Percentiles rank a stretch among this genome's conserved stretches.
Conservation (phyloP, 2,888 invertebrate species). For the Oscheius onirici region DNA sequence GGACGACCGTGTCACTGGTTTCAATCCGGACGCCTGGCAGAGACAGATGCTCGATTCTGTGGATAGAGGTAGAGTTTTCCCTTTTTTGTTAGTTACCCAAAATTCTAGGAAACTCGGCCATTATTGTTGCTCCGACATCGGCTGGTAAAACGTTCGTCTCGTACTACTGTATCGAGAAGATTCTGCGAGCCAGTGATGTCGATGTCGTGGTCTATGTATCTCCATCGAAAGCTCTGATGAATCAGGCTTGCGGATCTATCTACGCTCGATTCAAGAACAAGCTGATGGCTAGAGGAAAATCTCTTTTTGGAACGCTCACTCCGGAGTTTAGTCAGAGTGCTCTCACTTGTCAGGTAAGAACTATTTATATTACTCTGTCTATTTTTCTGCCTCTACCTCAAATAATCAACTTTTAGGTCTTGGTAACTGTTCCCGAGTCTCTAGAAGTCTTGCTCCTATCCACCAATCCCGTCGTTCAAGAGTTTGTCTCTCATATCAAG, state of each 20-base stretch:
- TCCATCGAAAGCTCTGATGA: slow-evolving; percentile 72
- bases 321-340: slow-evolving; percentile 64
- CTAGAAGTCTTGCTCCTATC: slow-evolving; percentile 66
- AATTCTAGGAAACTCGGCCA: slow-evolving; percentile 69
- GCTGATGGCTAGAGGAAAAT: slow-evolving; percentile 69
- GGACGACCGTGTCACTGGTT: slow-evolving; percentile 70
- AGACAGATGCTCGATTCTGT: slow-evolving; percentile 71
- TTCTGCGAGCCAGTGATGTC: slow-evolving; percentile 70
- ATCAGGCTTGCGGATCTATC: slow-evolving; percentile 70
- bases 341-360: slow-evolving; percentile 61
- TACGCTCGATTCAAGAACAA: slow-evolving; percentile 71
- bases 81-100: background rate
- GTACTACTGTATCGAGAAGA: slow-evolving; percentile 73
- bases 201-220: slow-evolving; percentile 72
- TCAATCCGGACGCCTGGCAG: slow-evolving; percentile 73
- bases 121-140: slow-evolving; percentile 73
- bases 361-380: too few relatives aligned
- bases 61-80: slow-evolving; percentile 61
- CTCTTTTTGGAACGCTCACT: slow-evolving; percentile 70
- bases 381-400: background rate
- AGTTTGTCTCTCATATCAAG: slow-evolving; percentile 65
- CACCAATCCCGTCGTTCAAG: slow-evolving; percentile 62
- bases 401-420: slow-evolving; percentile 42
- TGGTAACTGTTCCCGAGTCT: slow-evolving; percentile 68
- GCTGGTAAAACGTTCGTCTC: slow-evolving; percentile 73